phyloP scores from a whole-genome alignment of 2,797 vertebrate species.

The Periparus ater region DNA sequence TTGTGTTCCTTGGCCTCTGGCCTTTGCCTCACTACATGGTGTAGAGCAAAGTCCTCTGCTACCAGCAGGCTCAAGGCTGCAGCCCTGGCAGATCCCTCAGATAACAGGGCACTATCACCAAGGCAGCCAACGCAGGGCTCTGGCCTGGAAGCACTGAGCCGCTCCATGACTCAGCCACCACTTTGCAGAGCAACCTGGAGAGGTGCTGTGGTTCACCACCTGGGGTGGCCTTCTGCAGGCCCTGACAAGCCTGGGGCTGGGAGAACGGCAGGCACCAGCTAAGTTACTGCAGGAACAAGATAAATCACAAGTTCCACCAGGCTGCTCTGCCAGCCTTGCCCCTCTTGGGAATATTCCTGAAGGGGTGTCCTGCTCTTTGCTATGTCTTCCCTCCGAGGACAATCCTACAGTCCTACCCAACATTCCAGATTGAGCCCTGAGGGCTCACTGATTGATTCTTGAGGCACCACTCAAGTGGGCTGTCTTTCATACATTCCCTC shows the following conservation, averaged over 20 bases:
- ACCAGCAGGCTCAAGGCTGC: not conserved
- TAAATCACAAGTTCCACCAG: fast-evolving
- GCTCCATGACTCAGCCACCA: not conserved
- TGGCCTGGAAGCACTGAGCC: not conserved
- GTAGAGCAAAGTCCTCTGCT: conserved; percentile 24
- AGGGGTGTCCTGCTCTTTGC: not conserved
- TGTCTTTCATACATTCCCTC: not conserved
- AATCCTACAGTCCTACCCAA: not conserved
- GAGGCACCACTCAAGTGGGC: not conserved
- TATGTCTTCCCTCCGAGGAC: not conserved
- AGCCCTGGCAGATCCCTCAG: not conserved
- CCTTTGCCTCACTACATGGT: fast-evolving
- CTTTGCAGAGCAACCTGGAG: not conserved
- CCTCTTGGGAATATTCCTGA: not conserved
- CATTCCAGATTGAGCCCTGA: not conserved
- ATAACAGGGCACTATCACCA: not conserved
- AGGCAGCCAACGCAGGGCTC: not conserved
- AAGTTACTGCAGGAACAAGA: not conserved
- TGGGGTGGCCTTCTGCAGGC: not conserved
- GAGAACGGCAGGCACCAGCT: not conserved
- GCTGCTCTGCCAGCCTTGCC: not conserved
- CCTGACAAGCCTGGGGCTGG: not conserved
- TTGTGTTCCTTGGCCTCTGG: not conserved
- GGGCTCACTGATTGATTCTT: not conserved
- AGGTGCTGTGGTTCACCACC: not conserved